Percentiles rank a stretch among this genome's conserved stretches.
These are phyloP conservation scores for Carapus acus DNA, from an alignment of 2,797 vertebrate species.

Conservation along the genomic window DNA sequence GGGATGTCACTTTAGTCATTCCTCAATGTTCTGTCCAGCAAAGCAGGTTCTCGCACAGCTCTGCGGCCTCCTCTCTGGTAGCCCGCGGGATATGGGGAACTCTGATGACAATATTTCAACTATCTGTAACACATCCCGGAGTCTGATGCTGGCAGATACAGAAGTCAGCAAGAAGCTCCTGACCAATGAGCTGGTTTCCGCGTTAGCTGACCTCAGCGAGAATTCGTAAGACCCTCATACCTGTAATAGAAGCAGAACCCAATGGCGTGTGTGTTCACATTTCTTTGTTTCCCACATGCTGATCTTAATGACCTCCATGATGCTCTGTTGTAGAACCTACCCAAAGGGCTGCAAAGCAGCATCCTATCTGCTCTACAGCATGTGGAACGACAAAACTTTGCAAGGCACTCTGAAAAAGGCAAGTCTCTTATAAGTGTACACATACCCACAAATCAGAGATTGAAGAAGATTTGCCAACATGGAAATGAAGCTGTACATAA, in stretches of 20 bases:
- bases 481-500: too few species aligned
- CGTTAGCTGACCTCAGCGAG: conserved; percentile 71
- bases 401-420: conserved; percentile 63
- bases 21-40: conserved; percentile 52
- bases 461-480: too few species aligned
- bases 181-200: conserved; percentile 63
- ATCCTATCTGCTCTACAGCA: conserved; percentile 53
- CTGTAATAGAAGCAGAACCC: too few species aligned
- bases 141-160: conserved; percentile 73
- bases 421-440: conserved; percentile 11
- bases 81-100: conserved; percentile 52
- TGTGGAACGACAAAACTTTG: conserved; percentile 63
- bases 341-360: conserved; percentile 49
- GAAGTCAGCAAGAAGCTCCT: conserved; percentile 77
- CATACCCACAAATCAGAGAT: background rate
- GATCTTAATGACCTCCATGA: background rate
- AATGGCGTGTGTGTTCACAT: too few species aligned
- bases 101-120: conserved; percentile 74
- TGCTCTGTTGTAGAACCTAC: conserved; percentile 29
- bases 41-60: conserved; percentile 81
- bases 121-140: conserved; percentile 74
- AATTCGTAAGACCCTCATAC: conserved; percentile 69
- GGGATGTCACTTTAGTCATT: background rate
- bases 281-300: background rate
- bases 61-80: conserved; percentile 64